A percentile compares a stretch with the other conserved stretches of the same genome.
These are phyloP conservation scores for Palythoa heliodiscus DNA, from an alignment of 92 coral and sea anemone species.

Conservation along the genomic window DNA sequence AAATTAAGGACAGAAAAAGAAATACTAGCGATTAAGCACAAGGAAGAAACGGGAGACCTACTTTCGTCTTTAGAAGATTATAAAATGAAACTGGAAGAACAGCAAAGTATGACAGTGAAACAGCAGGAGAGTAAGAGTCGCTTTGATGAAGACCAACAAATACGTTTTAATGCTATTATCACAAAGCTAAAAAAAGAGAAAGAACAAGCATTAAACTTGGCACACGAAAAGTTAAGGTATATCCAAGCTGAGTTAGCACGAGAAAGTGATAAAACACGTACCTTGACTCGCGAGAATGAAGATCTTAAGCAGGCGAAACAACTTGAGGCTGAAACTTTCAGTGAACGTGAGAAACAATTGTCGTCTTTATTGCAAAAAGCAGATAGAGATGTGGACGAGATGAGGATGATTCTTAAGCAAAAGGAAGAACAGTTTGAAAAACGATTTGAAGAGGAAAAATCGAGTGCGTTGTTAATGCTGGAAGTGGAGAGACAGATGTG, in stretches of 20 bases:
- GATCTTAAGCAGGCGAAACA: conserved; percentile 54
- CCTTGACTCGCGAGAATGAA: conserved; percentile 67
- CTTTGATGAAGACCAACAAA: conserved; percentile 93
- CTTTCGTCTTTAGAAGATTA: conserved; percentile 48
- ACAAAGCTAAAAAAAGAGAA: conserved; percentile 84
- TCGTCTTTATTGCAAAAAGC: conserved; percentile 46
- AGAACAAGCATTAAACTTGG: conserved; percentile 72
- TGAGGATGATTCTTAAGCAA: conserved; percentile 53
- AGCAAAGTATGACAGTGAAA: conserved; percentile 59
- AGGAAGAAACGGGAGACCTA: conserved; percentile 54
- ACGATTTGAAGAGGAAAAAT: conserved; percentile 74
- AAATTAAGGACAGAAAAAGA: conserved; percentile 55
- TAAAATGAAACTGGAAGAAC: conserved; percentile 67
- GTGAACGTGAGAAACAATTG: conserved; percentile 61
- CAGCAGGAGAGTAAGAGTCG: conserved; percentile 66
- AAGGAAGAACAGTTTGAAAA: conserved; percentile 68
- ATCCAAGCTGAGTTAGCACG: conserved; percentile 51
- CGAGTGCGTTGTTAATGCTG: conserved; percentile 65
- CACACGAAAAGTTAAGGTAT: conserved; percentile 67
- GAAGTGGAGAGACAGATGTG: conserved; percentile 90
- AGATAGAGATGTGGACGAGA: conserved; percentile 64
- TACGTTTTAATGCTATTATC: conserved; percentile 86
- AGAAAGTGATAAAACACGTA: conserved; percentile 56
- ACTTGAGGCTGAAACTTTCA: conserved; percentile 43
- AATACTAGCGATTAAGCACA: conserved; percentile 41